Base-by-base conservation (phyloP, 2,113 vertebrate genomes). In the Notechis scutatus region DNA sequence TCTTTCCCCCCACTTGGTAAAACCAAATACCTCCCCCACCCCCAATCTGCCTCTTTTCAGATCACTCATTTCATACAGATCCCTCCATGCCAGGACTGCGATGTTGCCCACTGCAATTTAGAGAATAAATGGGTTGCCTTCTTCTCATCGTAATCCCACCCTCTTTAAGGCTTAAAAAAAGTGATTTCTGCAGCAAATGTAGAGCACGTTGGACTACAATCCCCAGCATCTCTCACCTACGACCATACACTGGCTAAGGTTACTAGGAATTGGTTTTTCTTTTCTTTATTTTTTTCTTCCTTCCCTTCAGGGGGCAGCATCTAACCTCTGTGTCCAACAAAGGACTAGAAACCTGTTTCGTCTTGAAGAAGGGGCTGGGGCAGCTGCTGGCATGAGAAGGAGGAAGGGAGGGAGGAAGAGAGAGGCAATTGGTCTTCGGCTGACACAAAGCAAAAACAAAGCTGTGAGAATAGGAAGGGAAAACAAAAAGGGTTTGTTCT, bases 401-500 rank as follows among this genome's bases (percentile, higher is more conserved):
- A 87, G 89, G 42, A 42, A 3, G 6, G 24, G 21, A 26, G 42
- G 56, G 87, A 12, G 3, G 34, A 90, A 23, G 69, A 91, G 26
- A 21, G 29, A 42, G 55, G 24, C 10, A 14, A n/a, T 8, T 55
- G 55, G 55, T 87, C 64, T 45, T 52, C 91, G 4, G 45, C 9
- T 54, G 64, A 42, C 23, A 85, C 52, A 91, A 6, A 42, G 52
- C 39, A 85, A 88, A 42, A 14, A 52, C 2, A 29, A 21, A 69
- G 34, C 24, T 23, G 87, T n/a, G 64, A 85, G 26, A 42, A 85
- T 24, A 29, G 89, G 92, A 87, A 90, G 15, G 34, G 86, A 34
- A 61, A 59, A 93, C 74, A 90, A 90, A 52, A 29, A 24, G n/a
- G 29, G 42, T 45, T 57, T 93, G 81, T 90, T 89, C 89, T 93